Base-by-base conservation (phyloP, 2,113 vertebrate genomes). In the Pollachius pollachius region DNA sequence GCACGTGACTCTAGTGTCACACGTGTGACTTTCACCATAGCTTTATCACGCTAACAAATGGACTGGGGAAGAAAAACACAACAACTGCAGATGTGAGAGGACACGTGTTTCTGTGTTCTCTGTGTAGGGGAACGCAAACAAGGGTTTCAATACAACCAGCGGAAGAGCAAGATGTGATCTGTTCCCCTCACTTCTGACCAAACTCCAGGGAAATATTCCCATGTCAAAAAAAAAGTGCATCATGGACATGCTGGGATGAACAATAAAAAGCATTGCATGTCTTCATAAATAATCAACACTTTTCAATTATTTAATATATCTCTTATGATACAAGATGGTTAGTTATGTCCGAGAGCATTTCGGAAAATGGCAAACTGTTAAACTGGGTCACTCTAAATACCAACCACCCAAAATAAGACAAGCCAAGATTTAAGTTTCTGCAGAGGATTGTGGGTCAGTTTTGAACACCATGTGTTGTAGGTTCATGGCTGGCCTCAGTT, bases 201-300 rank as follows among this genome's bases (percentile, higher is more conserved):
- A 74, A 74, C 79, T 76, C 79, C 73, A 73, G 84, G 81, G 74
- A 79, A 77, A 79, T 80, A 74, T 48, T 9, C 6, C 9, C n/a
- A 76, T 72, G 77, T 80, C 65, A 76, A 80, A 88, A 75, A 85
- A 91, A 92, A 92, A 90, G 91, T 92, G 90, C 90, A 87, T 88
- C 80, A 86, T 85, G 80, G 81, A 89, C 81, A 90, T 81, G 83
- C 74, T 79, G 78, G 79, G 74, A 84, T 86, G 75, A 82, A 90
- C 77, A 84, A 86, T 85, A 87, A 87, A 91, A 87, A 82, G 89
- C 89, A 88, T 67, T 70, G 71, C 83, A 52, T 77, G 80, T 74
- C 77, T 84, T 86, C 82, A 89, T 92, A 91, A 92, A 92, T 93
- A 92, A 81, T 81, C 72, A 80, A 89, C 81, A 89, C 72, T 56